phyloP scores from a whole-genome alignment of 2,888 invertebrate genomes.

The Drosophila mimica region DNA sequence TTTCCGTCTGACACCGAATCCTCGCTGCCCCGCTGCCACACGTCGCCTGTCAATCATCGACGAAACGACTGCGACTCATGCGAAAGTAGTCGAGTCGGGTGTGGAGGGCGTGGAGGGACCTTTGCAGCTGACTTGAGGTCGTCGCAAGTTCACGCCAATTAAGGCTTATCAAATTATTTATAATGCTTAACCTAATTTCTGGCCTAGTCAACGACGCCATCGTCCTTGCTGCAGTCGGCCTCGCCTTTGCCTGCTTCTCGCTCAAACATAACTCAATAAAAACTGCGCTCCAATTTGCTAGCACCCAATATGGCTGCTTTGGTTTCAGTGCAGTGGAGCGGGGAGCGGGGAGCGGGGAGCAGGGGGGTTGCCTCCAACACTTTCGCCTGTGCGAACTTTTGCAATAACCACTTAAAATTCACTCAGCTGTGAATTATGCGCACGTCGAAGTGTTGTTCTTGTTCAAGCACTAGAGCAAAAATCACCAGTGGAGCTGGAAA shows the following conservation, averaged over 20 bases:
- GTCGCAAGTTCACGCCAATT: constrained; percentile 79
- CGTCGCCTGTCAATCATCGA: constrained; percentile 70
- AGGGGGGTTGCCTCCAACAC: constrained; percentile 55
- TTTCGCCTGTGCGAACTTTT: constrained; percentile 77
- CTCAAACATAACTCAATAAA: constrained; percentile 64
- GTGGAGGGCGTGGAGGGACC: constrained; percentile 1
- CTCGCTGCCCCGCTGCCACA: not conserved
- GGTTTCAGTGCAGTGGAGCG: constrained; percentile 3
- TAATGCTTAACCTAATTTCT: constrained; percentile 83
- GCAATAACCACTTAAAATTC: constrained; percentile 84
- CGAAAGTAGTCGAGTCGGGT: no score
- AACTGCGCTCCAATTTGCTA: constrained; percentile 63
- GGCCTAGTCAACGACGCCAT: constrained; percentile 60
- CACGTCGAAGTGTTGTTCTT: constrained; percentile 81
- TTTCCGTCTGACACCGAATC: constrained; percentile 64
- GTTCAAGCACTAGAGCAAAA: constrained; percentile 49
- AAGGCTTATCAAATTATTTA: constrained; percentile 83
- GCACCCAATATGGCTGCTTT: constrained; percentile 50
- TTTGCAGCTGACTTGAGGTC: constrained; percentile 26
- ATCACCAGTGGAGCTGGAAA: constrained; percentile 18
- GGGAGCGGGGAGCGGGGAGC: not conserved
- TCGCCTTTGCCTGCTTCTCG: not conserved
- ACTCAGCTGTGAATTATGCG: constrained; percentile 84
- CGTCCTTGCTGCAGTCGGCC: constrained; percentile 18
- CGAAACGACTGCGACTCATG: constrained; percentile 26